phyloP scores from a whole-genome alignment of 2,888 invertebrate genomes.

The Empis livida region DNA sequence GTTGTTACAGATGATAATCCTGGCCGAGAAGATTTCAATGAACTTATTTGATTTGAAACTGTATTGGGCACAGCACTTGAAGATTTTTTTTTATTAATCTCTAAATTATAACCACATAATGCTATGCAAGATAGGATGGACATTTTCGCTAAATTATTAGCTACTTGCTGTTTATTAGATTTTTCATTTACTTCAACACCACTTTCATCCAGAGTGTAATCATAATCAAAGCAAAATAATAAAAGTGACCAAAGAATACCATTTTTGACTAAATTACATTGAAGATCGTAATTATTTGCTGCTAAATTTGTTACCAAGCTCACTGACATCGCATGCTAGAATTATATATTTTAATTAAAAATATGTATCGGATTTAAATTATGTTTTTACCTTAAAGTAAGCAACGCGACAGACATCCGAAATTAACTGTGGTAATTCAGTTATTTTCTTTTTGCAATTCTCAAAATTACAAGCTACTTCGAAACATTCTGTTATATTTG shows the following conservation, averaged over 20 bases:
- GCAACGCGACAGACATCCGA: slow-evolving; percentile 76
- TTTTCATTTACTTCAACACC: slow-evolving; percentile 78
- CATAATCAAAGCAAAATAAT: slow-evolving; percentile 83
- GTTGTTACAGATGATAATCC: slow-evolving; percentile 17
- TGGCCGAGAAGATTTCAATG: slow-evolving; percentile 13
- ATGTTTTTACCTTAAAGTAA: slow-evolving; percentile 57
- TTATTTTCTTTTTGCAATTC: slow-evolving; percentile 75
- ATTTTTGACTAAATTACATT: slow-evolving; percentile 67
- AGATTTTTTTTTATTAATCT: slow-evolving; percentile 10
- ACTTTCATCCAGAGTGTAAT: slow-evolving; percentile 93
- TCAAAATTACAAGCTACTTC: slow-evolving; percentile 93
- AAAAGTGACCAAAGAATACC: slow-evolving; percentile 89
- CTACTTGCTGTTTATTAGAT: slow-evolving; percentile 79
- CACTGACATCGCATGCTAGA: slow-evolving; percentile 71
- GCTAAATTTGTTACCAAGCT: slow-evolving; percentile 82
- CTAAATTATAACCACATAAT: slow-evolving; percentile 53
- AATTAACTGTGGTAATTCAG: slow-evolving; percentile 75
- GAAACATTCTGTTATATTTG: slow-evolving; percentile 81
- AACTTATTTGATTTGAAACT: slow-evolving; percentile 4
- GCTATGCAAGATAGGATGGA: slow-evolving; percentile 74
- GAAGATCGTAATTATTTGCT: slow-evolving; percentile 66
- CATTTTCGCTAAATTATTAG: slow-evolving; percentile 84
- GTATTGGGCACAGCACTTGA: slow-evolving; percentile 12
- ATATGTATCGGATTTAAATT: neutral
- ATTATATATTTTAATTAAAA: neutral